Conservation (phyloP, 92 coral and sea anemone species). For the Parazoanthus swiftii region DNA sequence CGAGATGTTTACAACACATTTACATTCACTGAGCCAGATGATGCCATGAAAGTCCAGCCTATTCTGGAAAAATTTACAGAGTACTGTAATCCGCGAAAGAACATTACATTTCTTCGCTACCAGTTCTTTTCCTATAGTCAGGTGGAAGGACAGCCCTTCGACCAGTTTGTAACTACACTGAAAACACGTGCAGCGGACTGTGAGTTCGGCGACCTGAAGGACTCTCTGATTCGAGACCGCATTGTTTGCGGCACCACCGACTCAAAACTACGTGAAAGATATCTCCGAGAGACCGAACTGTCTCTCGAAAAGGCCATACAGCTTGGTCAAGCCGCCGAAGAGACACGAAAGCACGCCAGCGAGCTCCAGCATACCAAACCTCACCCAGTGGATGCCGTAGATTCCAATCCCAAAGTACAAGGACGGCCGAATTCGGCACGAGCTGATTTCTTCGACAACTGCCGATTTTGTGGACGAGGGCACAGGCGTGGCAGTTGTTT, state of each 20-base stretch:
- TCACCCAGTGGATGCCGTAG: too few relatives aligned
- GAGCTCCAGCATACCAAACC: constrained; percentile 20
- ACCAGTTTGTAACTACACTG: constrained; percentile 53
- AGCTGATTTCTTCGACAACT: too few relatives aligned
- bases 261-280: constrained; percentile 38
- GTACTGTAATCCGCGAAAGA: constrained; percentile 61
- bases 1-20: constrained; percentile 55
- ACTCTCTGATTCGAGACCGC: constrained; percentile 52
- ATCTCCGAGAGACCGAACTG: constrained; percentile 43
- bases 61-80: constrained; percentile 45
- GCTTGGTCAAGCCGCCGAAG: constrained; percentile 54
- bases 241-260: constrained; percentile 48
- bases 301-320: constrained; percentile 44
- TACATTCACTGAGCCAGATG: constrained; percentile 26
- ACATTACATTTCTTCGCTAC: constrained; percentile 46
- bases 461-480: too few relatives aligned
- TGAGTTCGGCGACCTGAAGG: constrained; percentile 47
- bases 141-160: constrained; percentile 41
- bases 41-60: constrained; percentile 39
- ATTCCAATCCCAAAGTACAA: too few relatives aligned
- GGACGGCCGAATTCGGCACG: too few relatives aligned
- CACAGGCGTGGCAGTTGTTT: too few relatives aligned
- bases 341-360: constrained; percentile 52
- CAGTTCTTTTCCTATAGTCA: constrained; percentile 51
- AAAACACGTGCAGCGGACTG: constrained; percentile 46